Evolutionary conservation across 2,888 invertebrate genomes (phyloP).

Genomic region (Bombylius discolor): DNA sequence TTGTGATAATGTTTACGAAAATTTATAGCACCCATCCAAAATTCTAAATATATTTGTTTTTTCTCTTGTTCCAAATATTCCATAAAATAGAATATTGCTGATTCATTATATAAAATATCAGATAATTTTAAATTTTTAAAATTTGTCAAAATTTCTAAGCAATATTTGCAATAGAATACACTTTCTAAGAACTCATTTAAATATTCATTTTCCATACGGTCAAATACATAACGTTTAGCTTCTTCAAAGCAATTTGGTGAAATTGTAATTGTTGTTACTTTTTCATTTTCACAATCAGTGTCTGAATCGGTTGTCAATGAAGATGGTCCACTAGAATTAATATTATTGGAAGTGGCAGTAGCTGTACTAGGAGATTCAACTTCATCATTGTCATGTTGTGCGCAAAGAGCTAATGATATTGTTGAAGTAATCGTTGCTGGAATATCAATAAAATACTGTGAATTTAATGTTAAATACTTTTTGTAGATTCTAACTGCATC

Average conservation of each 20-base stretch:
- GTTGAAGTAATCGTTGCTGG: conserved; percentile 30
- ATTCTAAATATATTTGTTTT: conserved; percentile 62
- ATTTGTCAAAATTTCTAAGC: conserved; percentile 78
- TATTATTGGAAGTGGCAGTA: too few relatives aligned
- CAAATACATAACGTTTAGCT: conserved; percentile 55
- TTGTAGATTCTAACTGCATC: conserved; percentile 35
- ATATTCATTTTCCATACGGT: conserved; percentile 58
- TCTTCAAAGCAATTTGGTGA: conserved; percentile 54
- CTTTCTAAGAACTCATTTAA: conserved; percentile 72
- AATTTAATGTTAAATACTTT: conserved; percentile 32
- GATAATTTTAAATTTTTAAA: conserved; percentile 57
- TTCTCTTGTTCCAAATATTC: conserved; percentile 90
- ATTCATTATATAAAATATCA: conserved; percentile 84
- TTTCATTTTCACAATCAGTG: not conserved
- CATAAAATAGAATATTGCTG: conserved; percentile 86
- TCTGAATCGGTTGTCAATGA: too few relatives aligned
- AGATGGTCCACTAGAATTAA: too few relatives aligned
- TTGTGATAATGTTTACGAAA: conserved; percentile 50
- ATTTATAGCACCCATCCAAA: conserved; percentile 79
- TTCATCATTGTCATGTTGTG: conserved; percentile 11
- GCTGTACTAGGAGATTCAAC: too few relatives aligned
- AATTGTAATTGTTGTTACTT: conserved; percentile 12
- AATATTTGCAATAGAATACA: conserved; percentile 81
- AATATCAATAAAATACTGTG: conserved; percentile 26
- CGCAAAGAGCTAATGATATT: conserved; percentile 30